These are phyloP conservation scores for Clarias magur DNA, from an alignment of 2,113 vertebrate species.

Conservation along the genomic window DNA sequence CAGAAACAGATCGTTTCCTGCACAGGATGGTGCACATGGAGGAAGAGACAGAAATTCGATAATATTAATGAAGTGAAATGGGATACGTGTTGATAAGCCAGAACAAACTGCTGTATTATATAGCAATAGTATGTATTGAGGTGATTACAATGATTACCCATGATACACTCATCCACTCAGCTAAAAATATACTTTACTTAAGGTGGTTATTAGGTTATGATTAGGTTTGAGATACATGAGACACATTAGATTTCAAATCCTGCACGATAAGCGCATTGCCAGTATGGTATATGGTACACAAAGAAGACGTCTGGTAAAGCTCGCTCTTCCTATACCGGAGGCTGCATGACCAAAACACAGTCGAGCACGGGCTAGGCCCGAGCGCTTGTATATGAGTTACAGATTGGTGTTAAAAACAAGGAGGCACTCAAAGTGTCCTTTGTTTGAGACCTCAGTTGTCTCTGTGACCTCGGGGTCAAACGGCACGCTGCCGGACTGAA, in stretches of 20 bases:
- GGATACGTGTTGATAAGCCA: not conserved
- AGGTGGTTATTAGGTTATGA: constrained; percentile 7
- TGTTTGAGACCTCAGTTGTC: constrained; percentile 21
- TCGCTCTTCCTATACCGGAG: not conserved
- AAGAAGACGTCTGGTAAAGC: not conserved
- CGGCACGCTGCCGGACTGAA: constrained; percentile 17
- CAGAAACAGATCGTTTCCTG: constrained; percentile 95
- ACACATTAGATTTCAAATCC: not conserved
- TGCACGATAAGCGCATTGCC: not conserved
- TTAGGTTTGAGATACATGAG: constrained; percentile 23
- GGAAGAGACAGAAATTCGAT: constrained; percentile 22
- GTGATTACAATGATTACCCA: not conserved
- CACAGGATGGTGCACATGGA: not conserved
- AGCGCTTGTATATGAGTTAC: not conserved
- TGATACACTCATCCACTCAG: constrained; percentile 6
- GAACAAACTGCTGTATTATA: not conserved
- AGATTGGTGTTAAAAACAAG: constrained; percentile 13
- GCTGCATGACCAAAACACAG: constrained; percentile 3
- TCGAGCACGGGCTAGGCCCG: not conserved
- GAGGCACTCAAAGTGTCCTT: constrained; percentile 12
- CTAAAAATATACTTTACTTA: constrained; percentile 24
- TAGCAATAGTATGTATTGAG: constrained; percentile 32
- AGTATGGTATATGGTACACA: not conserved
- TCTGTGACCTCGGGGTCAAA: constrained; percentile 34
- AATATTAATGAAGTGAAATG: constrained; percentile 9